Evolutionary conservation across 1,140 invertebrate species (phyloP), one percentile per base, ranked within the genome.

Genomic region (Conus ventricosus): DNA sequence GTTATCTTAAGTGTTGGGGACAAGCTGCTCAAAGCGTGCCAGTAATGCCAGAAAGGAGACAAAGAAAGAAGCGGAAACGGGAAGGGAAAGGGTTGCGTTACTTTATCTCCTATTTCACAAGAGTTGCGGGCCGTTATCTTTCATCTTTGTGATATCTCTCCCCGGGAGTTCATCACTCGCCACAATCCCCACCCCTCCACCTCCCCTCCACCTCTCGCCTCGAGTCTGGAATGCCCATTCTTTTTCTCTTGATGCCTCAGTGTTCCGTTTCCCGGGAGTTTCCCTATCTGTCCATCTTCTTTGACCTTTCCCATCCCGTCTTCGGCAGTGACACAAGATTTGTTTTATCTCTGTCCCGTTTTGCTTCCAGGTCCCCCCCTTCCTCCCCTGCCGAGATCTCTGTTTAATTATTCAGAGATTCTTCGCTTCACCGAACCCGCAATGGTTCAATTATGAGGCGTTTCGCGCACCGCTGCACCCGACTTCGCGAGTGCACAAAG

Each of bases 391-490:
- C 76, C 7, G 76, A 78, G 10, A 27, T 78, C 39, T 51, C 25
- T 78, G 76, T 78, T 78, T 78, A 78, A 78, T 83, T 83, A 57
- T 83, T 83, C 81, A 83, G 81, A 55, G 81, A 20, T 54, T 83
- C 54, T 83, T 55, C 84, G 67, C 84, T 85, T 85, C 84, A 39
- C 63, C 54, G 63, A 13, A 39, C 84, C 63, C 51, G 51, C 84
- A 85, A 75, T 60, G n/a, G 84, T 60, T 27, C 84, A 85, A 85
- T 85, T 85, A 85, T 75, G 84, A 75, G 63, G 63, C 84, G 63
- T 85, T 85, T 85, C 63, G 20, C 84, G 71, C 84, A 51, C 27
- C 63, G 39, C 63, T 53, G 84, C 63, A 75, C 67, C 57, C 67
- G 39, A 25, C 13, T 15, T 54, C 27, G 84, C 63, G 27, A 76